A percentile compares a stretch with the other conserved stretches of the same genome.
phyloP scores from a whole-genome alignment of 2,888 invertebrate genomes.

The Sinodicranocentrus sp. region DNA sequence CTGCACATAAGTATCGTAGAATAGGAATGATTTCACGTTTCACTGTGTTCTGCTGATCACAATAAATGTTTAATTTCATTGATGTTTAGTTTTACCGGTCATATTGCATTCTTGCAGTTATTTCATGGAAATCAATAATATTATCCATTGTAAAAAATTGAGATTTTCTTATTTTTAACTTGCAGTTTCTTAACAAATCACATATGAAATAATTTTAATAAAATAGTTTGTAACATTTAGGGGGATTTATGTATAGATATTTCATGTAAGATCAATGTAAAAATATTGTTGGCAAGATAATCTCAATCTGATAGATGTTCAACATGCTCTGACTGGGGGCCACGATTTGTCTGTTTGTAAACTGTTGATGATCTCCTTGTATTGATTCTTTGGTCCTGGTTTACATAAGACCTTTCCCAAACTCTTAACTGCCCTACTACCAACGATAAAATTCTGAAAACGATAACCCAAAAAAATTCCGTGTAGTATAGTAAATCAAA shows the following conservation, averaged over 20 bases:
- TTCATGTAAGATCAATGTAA: background rate
- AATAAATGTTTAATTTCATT: background rate
- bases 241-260: background rate
- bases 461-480: background rate
- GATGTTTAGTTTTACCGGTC: background rate
- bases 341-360: slow-evolving; percentile 63
- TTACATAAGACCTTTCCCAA: slow-evolving; percentile 65
- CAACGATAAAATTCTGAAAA: slow-evolving; percentile 61
- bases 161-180: no score
- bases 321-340: slow-evolving; percentile 69
- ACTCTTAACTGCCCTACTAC: slow-evolving; percentile 47
- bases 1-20: no score
- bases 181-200: no score
- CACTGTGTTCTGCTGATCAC: background rate
- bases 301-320: background rate
- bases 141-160: no score
- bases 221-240: background rate
- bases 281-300: background rate
- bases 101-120: no score
- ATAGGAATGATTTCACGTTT: no score
- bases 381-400: slow-evolving; percentile 63
- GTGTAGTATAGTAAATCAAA: no score
- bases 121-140: no score
- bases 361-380: slow-evolving; percentile 68
- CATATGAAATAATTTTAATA: no score